Percentiles rank a stretch among this genome's conserved stretches.
Evolutionary conservation across 2,113 vertebrate species (phyloP).

Genomic region (Melospiza georgiana): DNA sequence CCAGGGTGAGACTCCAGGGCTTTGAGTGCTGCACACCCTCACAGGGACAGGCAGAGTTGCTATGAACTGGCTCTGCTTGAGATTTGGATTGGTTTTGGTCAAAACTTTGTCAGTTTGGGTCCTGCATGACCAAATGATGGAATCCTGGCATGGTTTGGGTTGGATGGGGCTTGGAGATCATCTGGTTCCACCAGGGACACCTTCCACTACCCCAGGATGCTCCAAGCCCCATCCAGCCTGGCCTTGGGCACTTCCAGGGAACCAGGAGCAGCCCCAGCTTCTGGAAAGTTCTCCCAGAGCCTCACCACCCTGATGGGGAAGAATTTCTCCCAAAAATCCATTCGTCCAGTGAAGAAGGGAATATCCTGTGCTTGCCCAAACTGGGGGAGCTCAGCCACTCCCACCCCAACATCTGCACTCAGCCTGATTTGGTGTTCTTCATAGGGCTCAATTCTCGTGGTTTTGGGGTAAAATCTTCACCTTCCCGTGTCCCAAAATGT

Average conservation of each 20-base stretch:
- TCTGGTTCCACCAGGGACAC: background rate
- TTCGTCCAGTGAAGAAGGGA: background rate
- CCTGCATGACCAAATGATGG: background rate
- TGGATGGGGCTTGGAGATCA: no score
- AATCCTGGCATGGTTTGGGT: background rate
- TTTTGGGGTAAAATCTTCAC: no score
- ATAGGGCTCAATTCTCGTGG: no score
- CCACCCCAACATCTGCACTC: background rate
- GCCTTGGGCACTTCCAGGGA: background rate
- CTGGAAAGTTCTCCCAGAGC: background rate
- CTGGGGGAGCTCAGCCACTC: background rate
- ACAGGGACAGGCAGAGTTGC: background rate
- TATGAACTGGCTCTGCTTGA: background rate
- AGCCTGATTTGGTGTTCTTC: background rate
- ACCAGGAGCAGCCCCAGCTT: background rate
- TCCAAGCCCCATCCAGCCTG: background rate
- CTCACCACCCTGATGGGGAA: background rate
- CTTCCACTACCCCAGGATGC: accelerated
- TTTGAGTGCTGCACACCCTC: no score
- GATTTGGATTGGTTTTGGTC: background rate
- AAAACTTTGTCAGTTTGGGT: background rate
- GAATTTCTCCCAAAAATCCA: background rate
- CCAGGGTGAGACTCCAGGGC: no score
- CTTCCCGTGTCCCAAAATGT: no score
- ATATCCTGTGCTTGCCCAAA: background rate